Conservation (phyloP, 2,797 vertebrate species). For the Oreochromis mossambicus region DNA sequence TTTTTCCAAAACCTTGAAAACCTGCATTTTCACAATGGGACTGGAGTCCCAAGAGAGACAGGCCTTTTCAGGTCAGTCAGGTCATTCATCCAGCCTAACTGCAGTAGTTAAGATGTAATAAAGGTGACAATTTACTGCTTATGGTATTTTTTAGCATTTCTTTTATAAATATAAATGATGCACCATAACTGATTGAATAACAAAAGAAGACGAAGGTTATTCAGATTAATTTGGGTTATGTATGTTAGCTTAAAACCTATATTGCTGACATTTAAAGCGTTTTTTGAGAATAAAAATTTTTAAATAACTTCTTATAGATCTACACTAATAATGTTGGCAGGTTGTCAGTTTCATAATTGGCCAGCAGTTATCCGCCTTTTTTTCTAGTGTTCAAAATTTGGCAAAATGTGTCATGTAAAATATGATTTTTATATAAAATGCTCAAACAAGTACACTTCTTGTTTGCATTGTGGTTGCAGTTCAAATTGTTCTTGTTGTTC, state of each 20-base stretch:
- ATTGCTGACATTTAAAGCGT: neutral
- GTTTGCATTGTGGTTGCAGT: neutral
- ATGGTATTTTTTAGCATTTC: neutral
- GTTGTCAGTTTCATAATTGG: neutral
- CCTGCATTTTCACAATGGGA: neutral
- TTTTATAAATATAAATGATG: neutral
- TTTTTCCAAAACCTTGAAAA: neutral
- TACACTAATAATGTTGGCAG: neutral
- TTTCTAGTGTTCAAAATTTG: neutral
- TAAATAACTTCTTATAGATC: neutral
- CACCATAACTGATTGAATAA: neutral
- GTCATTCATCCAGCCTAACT: neutral
- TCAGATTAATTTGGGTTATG: neutral
- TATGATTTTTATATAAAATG: accelerated
- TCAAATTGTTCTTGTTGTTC: neutral
- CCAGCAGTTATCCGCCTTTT: neutral
- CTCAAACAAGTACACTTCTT: neutral
- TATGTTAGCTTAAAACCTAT: neutral
- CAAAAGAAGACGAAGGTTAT: neutral
- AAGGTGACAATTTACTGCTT: neutral
- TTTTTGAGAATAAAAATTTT: neutral
- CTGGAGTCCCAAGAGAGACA: neutral
- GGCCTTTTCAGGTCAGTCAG: neutral
- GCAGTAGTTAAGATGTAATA: neutral
- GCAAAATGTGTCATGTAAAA: neutral